phyloP scores from a whole-genome alignment of 23 tunicate species.

The Phallusia fumigata region DNA sequence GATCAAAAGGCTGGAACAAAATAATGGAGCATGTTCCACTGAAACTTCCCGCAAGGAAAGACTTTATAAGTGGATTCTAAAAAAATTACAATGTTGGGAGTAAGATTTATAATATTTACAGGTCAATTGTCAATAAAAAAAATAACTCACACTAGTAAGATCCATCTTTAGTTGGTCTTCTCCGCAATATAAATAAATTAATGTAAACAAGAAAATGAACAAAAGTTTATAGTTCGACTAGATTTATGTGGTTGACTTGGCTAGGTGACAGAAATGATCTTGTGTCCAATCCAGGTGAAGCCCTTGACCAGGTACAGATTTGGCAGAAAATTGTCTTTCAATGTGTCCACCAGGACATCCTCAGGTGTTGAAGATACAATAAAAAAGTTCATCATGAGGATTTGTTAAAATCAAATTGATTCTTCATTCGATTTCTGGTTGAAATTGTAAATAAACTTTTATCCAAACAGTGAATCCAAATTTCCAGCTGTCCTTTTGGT shows the following conservation, averaged over 20 bases:
- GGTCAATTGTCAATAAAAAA: not conserved
- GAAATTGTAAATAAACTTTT: not conserved
- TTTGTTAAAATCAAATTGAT: not conserved
- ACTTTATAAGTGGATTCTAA: constrained; percentile 49
- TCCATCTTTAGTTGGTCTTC: not conserved
- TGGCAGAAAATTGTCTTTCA: not conserved
- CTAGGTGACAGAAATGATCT: not conserved
- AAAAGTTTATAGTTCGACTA: not conserved
- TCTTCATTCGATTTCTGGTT: constrained; percentile 4
- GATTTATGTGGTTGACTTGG: not conserved
- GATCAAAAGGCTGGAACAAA: constrained; percentile 74
- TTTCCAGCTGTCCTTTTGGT: too few relatives aligned
- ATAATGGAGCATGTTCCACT: constrained; percentile 85
- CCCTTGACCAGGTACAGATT: not conserved
- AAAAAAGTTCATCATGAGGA: constrained; percentile 10
- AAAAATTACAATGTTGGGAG: not conserved
- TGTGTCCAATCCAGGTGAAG: constrained; percentile 6
- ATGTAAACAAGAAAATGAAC: not conserved
- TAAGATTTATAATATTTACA: not conserved
- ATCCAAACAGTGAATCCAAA: too few relatives aligned
- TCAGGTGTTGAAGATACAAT: not conserved
- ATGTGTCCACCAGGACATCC: constrained; percentile 6
- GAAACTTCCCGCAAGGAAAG: constrained; percentile 76
- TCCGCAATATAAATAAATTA: not conserved
- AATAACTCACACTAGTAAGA: not conserved